Conservation (phyloP, 1,140 invertebrate species). For the Latrodectus geometricus region DNA sequence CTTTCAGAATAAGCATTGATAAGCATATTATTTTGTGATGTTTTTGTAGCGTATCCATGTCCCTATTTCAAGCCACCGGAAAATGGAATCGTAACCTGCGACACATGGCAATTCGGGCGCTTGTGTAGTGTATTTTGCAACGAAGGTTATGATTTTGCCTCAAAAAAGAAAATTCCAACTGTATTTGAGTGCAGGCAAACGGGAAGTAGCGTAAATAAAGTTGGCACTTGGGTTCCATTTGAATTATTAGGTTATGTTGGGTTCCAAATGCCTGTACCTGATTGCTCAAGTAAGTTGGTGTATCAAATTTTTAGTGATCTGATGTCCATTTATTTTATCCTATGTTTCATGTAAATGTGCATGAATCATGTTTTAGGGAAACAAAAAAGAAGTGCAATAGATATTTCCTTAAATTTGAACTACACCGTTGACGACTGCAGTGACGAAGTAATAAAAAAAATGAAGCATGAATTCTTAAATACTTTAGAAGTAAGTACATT, state of each 20-base stretch:
- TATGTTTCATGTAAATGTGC: neutral
- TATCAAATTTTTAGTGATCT: too few species aligned
- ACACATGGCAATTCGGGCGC: conserved; percentile 14
- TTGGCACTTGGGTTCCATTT: conserved; percentile 21
- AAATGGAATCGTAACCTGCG: conserved; percentile 51
- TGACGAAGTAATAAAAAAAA: neutral
- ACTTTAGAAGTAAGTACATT: neutral
- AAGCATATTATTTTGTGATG: too few species aligned
- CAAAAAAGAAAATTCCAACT: neutral
- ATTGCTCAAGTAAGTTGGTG: conserved; percentile 60
- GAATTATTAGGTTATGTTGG: neutral
- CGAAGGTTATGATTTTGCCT: conserved; percentile 84
- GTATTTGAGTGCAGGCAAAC: neutral
- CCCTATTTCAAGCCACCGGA: conserved; percentile 11
- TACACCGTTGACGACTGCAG: conserved; percentile 17
- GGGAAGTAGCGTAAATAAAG: neutral
- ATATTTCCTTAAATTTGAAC: neutral
- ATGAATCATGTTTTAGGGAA: conserved; percentile 1
- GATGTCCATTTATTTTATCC: too few species aligned
- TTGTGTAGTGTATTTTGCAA: conserved; percentile 95
- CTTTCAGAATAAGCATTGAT: too few species aligned
- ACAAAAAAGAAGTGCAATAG: conserved; percentile 17
- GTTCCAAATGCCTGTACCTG: conserved; percentile 55
- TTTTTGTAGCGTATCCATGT: conserved; percentile 83
- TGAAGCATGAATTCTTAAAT: conserved; percentile 22